Conservation (phyloP, 1,140 invertebrate species). For the Battus philenor region DNA sequence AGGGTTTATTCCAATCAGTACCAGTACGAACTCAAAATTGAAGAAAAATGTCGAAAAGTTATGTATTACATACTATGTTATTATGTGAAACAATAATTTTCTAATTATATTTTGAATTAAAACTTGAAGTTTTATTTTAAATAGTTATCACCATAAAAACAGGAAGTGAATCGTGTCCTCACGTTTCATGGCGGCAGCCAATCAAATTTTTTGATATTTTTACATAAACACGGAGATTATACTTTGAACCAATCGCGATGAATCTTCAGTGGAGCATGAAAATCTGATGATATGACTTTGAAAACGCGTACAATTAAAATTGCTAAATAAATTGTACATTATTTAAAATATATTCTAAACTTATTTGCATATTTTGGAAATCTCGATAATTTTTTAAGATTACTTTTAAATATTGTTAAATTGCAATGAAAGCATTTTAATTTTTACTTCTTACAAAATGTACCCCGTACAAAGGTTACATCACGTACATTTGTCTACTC, state of each 20-base stretch:
- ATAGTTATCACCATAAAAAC: constrained; percentile 27
- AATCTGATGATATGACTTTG: constrained; percentile 41
- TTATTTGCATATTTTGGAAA: too few relatives aligned
- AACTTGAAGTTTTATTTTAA: constrained; percentile 19
- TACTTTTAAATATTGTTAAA: too few relatives aligned
- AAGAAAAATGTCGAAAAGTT: constrained; percentile 20
- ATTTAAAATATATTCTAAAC: too few relatives aligned
- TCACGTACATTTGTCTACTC: constrained; percentile 65
- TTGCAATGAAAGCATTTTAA: too few relatives aligned
- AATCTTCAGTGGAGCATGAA: constrained; percentile 62
- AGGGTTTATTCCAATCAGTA: constrained; percentile 62
- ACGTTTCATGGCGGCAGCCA: constrained; percentile 60
- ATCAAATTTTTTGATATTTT: constrained; percentile 35
- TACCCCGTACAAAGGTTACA: constrained; percentile 43
- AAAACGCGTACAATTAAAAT: constrained; percentile 24
- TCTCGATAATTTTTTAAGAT: too few relatives aligned
- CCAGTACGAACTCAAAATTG: constrained; percentile 19
- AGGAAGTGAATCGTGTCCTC: constrained; percentile 69
- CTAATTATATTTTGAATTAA: too few relatives aligned
- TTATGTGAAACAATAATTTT: too few relatives aligned
- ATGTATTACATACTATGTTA: too few relatives aligned
- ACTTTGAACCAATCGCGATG: constrained; percentile 48
- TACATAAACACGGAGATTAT: constrained; percentile 62
- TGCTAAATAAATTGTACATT: too few relatives aligned
- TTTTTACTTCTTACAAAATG: constrained; percentile 14